phyloP scores from a whole-genome alignment of 2,113 vertebrate genomes.

The Pica pica region DNA sequence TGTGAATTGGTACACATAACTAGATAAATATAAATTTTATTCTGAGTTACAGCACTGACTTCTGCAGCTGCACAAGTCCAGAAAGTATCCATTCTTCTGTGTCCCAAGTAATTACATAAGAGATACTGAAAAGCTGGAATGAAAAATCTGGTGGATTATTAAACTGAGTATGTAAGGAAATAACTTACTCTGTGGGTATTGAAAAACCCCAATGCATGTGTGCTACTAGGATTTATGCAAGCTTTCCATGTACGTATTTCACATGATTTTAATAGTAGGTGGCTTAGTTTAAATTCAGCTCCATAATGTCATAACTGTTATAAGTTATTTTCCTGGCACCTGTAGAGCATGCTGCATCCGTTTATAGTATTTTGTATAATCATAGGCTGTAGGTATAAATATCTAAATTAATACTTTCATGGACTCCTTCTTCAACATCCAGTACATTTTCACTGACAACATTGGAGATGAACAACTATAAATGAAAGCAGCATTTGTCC shows the following conservation, averaged over 20 bases:
- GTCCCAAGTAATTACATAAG: background rate
- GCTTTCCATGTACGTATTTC: background rate
- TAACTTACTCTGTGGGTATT: background rate
- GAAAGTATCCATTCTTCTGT: background rate
- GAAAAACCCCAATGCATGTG: background rate
- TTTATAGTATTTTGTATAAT: background rate
- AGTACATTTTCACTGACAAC: background rate
- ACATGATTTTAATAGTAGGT: background rate
- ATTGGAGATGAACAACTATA: background rate
- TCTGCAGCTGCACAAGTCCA: background rate
- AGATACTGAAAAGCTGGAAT: background rate
- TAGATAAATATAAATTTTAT: background rate
- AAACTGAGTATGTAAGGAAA: background rate
- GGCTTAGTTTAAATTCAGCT: background rate
- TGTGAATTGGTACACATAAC: background rate
- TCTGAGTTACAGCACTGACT: background rate
- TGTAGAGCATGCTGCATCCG: background rate
- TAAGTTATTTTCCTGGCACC: background rate
- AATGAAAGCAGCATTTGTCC: background rate
- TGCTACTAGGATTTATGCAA: background rate
- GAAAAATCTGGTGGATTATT: background rate
- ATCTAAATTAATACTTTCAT: background rate
- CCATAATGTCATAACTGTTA: background rate
- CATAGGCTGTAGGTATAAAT: background rate
- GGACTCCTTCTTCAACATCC: background rate